Conservation (phyloP, 2,797 vertebrate species). For the Enteromius trimaculatus region DNA sequence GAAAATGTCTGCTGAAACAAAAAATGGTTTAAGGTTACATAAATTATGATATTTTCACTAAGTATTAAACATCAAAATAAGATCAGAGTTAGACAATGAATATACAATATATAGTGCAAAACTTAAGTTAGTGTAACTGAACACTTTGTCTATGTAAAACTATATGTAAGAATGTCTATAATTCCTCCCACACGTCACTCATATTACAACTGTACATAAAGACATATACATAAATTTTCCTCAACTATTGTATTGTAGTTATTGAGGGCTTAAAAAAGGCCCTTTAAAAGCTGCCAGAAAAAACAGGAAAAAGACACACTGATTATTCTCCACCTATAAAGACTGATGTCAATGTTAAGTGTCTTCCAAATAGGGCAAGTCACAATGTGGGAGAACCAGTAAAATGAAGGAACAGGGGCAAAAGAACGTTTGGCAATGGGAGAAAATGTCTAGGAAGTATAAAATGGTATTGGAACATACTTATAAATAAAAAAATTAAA, state of each 20-base stretch:
- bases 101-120: conserved; percentile 8
- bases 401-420: neutral
- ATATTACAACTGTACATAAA: neutral
- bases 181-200: neutral
- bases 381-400: neutral
- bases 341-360: neutral
- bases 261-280: neutral
- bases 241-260: neutral
- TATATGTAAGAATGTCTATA: neutral
- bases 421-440: neutral
- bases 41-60: neutral
- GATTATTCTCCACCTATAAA: neutral
- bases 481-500: neutral
- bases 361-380: neutral
- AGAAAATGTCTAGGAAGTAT: neutral
- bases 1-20: neutral
- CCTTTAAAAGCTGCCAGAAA: neutral
- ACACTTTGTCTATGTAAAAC: neutral
- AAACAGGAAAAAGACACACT: neutral
- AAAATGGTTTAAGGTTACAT: neutral
- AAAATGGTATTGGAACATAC: neutral
- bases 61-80: neutral
- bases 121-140: neutral
- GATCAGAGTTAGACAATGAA: neutral
- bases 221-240: neutral